These are phyloP conservation scores for Drosophila aff. DNA, from an alignment of 1,140 invertebrate species.

Conservation along the genomic window DNA sequence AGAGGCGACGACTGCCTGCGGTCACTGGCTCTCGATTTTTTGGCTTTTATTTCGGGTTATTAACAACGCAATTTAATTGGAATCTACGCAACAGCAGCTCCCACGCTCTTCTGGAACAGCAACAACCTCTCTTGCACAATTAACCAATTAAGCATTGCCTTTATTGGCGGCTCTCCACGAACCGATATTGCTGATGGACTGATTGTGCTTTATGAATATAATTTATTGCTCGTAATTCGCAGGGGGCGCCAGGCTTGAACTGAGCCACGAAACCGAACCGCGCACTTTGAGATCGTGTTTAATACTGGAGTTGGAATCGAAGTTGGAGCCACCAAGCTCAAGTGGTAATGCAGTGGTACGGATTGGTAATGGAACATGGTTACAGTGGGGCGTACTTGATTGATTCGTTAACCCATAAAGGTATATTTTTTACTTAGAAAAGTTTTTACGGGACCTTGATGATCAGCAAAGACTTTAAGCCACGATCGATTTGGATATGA, in stretches of 20 bases:
- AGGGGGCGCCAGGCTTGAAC: not conserved
- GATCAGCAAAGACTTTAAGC: not conserved
- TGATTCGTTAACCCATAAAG: not conserved
- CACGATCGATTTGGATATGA: not conserved
- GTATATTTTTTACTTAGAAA: not conserved
- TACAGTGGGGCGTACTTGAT: conserved; percentile 16
- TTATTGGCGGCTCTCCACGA: conserved; percentile 36
- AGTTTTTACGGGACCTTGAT: not conserved
- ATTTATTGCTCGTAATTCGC: conserved; percentile 29
- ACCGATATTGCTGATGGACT: conserved; percentile 27
- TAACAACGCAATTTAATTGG: conserved; percentile 71
- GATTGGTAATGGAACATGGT: conserved; percentile 19
- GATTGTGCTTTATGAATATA: conserved; percentile 32
- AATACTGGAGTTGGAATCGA: conserved; percentile 71
- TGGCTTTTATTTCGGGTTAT: conserved; percentile 36
- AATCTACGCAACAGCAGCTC: conserved; percentile 49
- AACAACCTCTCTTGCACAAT: conserved; percentile 39
- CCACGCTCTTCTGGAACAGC: conserved; percentile 56
- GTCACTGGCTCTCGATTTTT: conserved; percentile 71
- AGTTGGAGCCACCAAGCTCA: conserved; percentile 54
- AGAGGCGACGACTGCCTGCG: conserved; percentile 52
- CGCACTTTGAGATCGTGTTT: conserved; percentile 78
- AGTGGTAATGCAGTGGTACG: conserved; percentile 53
- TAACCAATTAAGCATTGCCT: conserved; percentile 20
- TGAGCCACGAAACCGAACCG: conserved; percentile 36